Evolutionary conservation across 2,888 invertebrate species (phyloP).

Genomic region (Clusia tigrina): DNA sequence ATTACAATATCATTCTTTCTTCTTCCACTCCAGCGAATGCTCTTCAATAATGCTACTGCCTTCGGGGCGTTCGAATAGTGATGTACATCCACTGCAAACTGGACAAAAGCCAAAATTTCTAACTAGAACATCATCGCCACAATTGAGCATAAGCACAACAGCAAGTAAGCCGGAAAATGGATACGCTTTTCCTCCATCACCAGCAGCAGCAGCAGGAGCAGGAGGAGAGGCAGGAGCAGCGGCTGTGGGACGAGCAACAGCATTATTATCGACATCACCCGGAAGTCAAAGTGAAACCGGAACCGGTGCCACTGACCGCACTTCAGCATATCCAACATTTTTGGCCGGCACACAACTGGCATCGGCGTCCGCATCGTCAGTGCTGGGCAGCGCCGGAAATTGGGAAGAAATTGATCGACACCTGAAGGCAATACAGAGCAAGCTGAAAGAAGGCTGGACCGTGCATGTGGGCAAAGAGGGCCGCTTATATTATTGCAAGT

Average conservation of each 20-base stretch:
- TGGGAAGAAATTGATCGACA: constrained; percentile 61
- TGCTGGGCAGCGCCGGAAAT: constrained; percentile 43
- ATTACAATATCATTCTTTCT: constrained; percentile 2
- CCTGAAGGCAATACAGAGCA: constrained; percentile 69
- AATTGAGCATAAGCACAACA: constrained; percentile 38
- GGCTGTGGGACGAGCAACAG: constrained; percentile 31
- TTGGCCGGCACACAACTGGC: constrained; percentile 37
- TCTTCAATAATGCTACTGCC: constrained; percentile 63
- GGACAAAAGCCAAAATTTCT: constrained; percentile 44
- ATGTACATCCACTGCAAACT: constrained; percentile 55
- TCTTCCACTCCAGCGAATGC: constrained; percentile 50
- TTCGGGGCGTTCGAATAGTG: constrained; percentile 63
- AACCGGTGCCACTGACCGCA: constrained; percentile 30
- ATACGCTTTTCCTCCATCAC: constrained; percentile 19
- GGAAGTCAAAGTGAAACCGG: constrained; percentile 51
- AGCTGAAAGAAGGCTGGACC: constrained; percentile 78
- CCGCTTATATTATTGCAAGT: constrained; percentile 91
- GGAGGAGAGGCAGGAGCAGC: constrained; percentile 9
- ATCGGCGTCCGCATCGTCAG: constrained; percentile 38
- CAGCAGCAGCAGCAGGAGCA: constrained; percentile 19
- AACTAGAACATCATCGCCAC: constrained; percentile 54
- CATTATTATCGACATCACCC: constrained; percentile 33
- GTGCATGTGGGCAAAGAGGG: constrained; percentile 82
- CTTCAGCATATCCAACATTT: constrained; percentile 40
- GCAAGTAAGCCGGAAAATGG: constrained; percentile 34